A percentile compares a stretch with the other conserved stretches of the same genome.
Conservation (phyloP, 2,797 vertebrate species). For the Gallinago solitaria region DNA sequence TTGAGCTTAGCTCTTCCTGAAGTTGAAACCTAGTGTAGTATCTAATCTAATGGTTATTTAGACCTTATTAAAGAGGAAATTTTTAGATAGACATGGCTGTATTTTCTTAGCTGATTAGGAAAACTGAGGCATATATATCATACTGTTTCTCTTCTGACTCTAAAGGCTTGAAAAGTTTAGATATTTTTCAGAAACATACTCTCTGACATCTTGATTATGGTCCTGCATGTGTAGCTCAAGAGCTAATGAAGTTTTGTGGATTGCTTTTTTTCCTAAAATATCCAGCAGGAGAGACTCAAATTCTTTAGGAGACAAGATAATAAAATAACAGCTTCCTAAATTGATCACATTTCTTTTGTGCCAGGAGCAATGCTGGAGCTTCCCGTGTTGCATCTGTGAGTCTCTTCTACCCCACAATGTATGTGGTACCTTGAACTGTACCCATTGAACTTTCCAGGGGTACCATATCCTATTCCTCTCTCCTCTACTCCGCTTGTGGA, state of each 20-base stretch:
- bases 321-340: background rate
- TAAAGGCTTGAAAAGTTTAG: background rate
- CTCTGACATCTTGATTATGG: background rate
- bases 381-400: background rate
- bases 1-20: background rate
- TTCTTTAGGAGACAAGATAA: background rate
- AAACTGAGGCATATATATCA: background rate
- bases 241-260: background rate
- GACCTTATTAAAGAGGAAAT: background rate
- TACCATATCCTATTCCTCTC: background rate
- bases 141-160: background rate
- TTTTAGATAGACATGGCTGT: background rate
- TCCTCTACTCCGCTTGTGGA: background rate
- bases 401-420: background rate
- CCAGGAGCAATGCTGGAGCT: background rate
- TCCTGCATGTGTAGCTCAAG: background rate
- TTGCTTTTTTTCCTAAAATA: background rate
- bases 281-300: background rate
- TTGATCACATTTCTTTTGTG: background rate
- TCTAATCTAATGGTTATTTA: background rate
- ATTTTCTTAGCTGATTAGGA: background rate
- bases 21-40: background rate
- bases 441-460: background rate
- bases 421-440: background rate
- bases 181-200: background rate